Evolutionary conservation across 92 coral and sea anemone species (phyloP).

Genomic region (Desmophyllum pertusum): DNA sequence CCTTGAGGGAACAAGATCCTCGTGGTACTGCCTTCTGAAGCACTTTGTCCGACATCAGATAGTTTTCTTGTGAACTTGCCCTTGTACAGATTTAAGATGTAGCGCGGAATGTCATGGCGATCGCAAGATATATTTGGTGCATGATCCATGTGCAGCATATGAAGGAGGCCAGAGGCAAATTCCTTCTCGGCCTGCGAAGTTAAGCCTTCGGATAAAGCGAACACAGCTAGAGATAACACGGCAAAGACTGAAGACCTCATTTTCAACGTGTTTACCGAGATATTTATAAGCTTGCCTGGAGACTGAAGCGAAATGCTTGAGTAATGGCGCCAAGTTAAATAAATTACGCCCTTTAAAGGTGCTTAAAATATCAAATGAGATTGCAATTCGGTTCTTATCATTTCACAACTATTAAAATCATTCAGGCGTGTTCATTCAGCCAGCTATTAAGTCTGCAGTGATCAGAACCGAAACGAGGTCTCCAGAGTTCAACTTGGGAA

Average conservation of each 20-base stretch:
- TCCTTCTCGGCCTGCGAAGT: conserved; percentile 17
- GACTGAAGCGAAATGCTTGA: conserved; percentile 33
- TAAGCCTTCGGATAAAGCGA: conserved; percentile 31
- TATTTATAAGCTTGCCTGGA: neutral
- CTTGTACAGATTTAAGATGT: conserved; percentile 32
- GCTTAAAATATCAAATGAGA: conserved; percentile 46
- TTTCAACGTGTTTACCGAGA: conserved; percentile 9
- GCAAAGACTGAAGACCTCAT: conserved; percentile 28
- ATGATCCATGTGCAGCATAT: conserved; percentile 36
- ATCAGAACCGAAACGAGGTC: conserved; percentile 11
- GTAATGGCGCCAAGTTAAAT: conserved; percentile 36
- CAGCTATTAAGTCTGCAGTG: conserved; percentile 1
- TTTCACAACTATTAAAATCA: conserved; percentile 14
- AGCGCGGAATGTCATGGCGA: conserved; percentile 46
- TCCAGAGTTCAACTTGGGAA: neutral
- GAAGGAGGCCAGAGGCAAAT: conserved; percentile 41
- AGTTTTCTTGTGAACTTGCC: conserved; percentile 23
- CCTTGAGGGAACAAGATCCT: conserved; percentile 44
- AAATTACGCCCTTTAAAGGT: conserved; percentile 35
- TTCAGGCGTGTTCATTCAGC: conserved; percentile 18
- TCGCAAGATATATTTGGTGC: conserved; percentile 33
- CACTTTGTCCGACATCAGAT: neutral
- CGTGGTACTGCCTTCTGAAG: conserved; percentile 12
- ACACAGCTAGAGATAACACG: conserved; percentile 19
- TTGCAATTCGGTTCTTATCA: conserved; percentile 17